phyloP scores from a whole-genome alignment of 1,140 invertebrate genomes.

The Drosophila virilis region DNA sequence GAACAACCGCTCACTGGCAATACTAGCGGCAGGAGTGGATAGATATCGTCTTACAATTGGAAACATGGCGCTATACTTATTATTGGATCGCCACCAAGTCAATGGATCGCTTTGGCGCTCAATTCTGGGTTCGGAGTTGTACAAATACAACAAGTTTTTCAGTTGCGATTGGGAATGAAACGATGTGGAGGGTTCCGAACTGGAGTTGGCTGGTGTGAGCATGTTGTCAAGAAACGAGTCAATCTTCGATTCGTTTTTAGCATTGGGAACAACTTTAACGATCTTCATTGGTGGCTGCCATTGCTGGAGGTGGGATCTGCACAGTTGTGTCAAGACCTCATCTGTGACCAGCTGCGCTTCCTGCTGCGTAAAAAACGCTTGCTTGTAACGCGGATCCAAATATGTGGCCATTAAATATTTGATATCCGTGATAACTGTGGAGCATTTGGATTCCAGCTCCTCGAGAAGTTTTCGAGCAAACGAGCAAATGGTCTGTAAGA shows the following conservation, averaged over 20 bases:
- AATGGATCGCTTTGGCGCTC: conserved; percentile 57
- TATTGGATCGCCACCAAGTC: conserved; percentile 58
- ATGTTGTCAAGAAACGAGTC: conserved; percentile 60
- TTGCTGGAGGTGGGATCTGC: neutral
- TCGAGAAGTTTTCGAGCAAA: conserved; percentile 62
- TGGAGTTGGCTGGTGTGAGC: conserved; percentile 23
- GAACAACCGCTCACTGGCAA: conserved; percentile 39
- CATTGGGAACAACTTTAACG: conserved; percentile 12
- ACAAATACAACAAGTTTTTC: conserved; percentile 59
- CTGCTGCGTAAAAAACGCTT: conserved; percentile 59
- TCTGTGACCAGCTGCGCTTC: conserved; percentile 56
- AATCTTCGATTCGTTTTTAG: conserved; percentile 59
- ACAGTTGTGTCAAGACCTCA: conserved; percentile 34
- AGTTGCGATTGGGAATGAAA: conserved; percentile 44
- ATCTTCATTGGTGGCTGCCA: conserved; percentile 28
- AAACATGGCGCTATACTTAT: conserved; percentile 50
- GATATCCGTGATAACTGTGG: conserved; percentile 38
- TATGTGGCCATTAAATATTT: conserved; percentile 65
- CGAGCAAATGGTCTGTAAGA: conserved; percentile 51
- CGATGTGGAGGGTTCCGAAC: conserved; percentile 5
- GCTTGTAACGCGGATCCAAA: conserved; percentile 67
- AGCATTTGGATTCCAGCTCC: conserved; percentile 51
- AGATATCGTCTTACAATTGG: conserved; percentile 47
- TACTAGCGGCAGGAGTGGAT: conserved; percentile 46
- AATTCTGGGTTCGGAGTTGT: conserved; percentile 59